Evolutionary conservation across 2,797 vertebrate genomes (phyloP).

Genomic region (Eupleurogrammus muticus): DNA sequence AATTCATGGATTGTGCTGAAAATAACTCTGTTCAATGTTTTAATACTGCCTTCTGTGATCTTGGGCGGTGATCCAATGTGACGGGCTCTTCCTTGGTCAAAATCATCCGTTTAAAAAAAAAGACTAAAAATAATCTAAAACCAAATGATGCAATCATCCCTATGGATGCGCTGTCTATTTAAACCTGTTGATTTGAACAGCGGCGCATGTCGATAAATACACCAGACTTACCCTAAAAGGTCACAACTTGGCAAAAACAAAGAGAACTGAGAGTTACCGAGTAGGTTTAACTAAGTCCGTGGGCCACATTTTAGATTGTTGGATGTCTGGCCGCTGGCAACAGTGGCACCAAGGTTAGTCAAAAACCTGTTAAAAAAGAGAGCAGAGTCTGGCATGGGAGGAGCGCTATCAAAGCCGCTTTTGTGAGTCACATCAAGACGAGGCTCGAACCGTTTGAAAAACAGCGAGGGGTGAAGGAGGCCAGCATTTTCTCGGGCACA

Average conservation of each 20-base stretch:
- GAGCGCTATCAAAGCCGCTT: slow-evolving; percentile 46
- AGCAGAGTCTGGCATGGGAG: slow-evolving; percentile 45
- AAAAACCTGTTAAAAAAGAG: slow-evolving; percentile 59
- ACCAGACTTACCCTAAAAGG: slow-evolving; percentile 36
- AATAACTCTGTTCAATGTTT: slow-evolving; percentile 70
- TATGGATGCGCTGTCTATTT: slow-evolving; percentile 40
- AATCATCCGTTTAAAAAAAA: slow-evolving; percentile 58
- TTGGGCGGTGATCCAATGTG: slow-evolving; percentile 47
- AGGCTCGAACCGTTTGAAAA: slow-evolving; percentile 24
- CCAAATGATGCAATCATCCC: slow-evolving; percentile 57
- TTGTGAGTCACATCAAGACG: slow-evolving; percentile 51
- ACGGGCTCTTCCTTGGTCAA: slow-evolving; percentile 57
- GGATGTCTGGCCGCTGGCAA: slow-evolving; percentile 37
- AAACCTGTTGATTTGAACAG: slow-evolving; percentile 41
- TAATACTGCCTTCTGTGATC: slow-evolving; percentile 61
- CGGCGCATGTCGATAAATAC: slow-evolving; percentile 31
- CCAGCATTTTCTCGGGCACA: slow-evolving; percentile 45
- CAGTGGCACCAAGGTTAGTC: slow-evolving; percentile 50
- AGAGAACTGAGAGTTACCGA: slow-evolving; percentile 31
- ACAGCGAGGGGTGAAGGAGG: slow-evolving; percentile 37
- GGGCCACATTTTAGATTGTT: slow-evolving; percentile 40
- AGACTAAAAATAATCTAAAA: slow-evolving; percentile 53
- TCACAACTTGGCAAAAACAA: slow-evolving; percentile 23
- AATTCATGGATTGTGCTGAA: slow-evolving; percentile 56
- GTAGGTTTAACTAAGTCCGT: slow-evolving; percentile 30